phyloP scores from a whole-genome alignment of 1,140 invertebrate species.

The Oscheius sp. region DNA sequence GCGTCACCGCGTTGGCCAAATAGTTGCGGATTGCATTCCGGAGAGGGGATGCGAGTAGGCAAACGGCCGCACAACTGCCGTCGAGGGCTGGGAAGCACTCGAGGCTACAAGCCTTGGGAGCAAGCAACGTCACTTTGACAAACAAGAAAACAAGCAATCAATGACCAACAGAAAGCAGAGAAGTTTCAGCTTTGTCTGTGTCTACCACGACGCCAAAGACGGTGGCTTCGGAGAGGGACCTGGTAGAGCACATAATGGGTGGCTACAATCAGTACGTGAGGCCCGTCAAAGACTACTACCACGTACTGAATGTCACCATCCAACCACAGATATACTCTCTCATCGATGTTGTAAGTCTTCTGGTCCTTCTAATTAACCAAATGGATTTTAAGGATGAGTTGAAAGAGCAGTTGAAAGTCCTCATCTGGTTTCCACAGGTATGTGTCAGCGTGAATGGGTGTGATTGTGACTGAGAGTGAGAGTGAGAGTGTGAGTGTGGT shows the following conservation, averaged over 20 bases:
- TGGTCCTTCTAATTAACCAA: not conserved
- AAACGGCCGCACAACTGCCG: no score
- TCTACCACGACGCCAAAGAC: not conserved
- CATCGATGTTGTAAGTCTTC: conserved; percentile 23
- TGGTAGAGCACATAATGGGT: not conserved
- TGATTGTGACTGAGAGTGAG: no score
- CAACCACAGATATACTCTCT: conserved; percentile 34
- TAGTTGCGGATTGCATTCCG: no score
- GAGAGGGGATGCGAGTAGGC: no score
- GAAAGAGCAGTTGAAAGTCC: conserved; percentile 35
- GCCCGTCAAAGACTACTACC: conserved; percentile 2
- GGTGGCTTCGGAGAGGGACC: conserved; percentile 1
- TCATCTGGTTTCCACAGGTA: conserved; percentile 36
- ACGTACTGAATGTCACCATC: conserved; percentile 28
- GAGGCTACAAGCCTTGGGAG: no score
- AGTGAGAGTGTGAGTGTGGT: no score
- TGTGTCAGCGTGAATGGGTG: no score
- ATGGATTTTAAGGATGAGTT: conserved; percentile 31
- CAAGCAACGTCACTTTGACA: no score
- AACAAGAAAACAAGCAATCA: no score
- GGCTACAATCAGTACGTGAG: not conserved
- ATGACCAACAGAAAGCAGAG: no score
- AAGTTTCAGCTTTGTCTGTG: not conserved
- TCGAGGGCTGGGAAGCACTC: no score
- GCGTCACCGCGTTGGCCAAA: no score